Evolutionary conservation across 2,888 invertebrate species (phyloP), one percentile per base, ranked within the genome.

Genomic region (Rhingia rostrata): DNA sequence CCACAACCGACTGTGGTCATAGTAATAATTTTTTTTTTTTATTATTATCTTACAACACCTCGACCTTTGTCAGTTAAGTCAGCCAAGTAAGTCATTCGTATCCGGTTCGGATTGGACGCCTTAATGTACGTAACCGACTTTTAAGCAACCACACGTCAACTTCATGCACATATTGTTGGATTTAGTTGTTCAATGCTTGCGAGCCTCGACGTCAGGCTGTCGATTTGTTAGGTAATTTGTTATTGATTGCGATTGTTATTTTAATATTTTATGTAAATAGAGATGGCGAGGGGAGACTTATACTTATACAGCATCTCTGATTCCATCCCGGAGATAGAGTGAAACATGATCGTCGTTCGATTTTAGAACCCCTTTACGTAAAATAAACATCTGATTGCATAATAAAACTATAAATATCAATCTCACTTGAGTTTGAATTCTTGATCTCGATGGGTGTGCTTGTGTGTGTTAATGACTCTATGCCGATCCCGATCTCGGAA

Each of bases 371-470:
- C 64, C 66, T 64, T 74, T 41, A 64, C 14, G 54, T 64, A 56
- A 37, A 43, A 39, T 6, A 49, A 4, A n/a, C 45, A 60, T 75
- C 41, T 39, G 61, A 69, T 80, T 80, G 67, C 63, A 63, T 74
- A 80, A 80, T 80, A 80, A 80, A 80, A 74, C 80, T 80, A 80
- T 74, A 74, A 74, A 80, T 74, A 69, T 67, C 64, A 66, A 56
- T 54, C 51, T 53, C 5, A 66, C 49, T 58, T 33, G 54, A 61
- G 43, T 47, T 41, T 6, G 39, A 10, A 3, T 6, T 39, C 7
- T 10, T 3, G 1, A 39, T 39, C 64, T 33, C 12, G 53, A 53
- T 64, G 43, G 43, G 49, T 35, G 41, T 60, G 41, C 32, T 54
- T 30, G 66, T 63, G 58, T 66, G 67, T 10, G 45, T 47, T 61